These are phyloP conservation scores for Megaceryle alcyon DNA, from an alignment of 2,797 vertebrate genomes.

Conservation along the genomic window DNA sequence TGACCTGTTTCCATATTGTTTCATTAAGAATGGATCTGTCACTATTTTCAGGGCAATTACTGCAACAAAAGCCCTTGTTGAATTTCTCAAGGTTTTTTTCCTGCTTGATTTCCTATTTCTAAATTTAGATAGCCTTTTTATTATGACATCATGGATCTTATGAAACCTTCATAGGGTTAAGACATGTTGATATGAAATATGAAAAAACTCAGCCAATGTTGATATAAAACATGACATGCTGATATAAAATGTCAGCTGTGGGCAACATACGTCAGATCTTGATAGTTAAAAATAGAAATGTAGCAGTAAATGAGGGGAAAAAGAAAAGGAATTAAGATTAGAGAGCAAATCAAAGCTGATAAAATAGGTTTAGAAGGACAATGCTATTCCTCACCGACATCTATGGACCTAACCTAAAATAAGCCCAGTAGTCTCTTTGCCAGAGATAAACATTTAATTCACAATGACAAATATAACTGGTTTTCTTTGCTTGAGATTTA, in stretches of 20 bases:
- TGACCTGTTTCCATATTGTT: not conserved
- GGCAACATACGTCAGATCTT: not conserved
- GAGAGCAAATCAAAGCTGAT: not conserved
- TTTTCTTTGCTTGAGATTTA: not conserved
- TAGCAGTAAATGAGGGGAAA: not conserved
- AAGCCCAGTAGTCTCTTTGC: not conserved
- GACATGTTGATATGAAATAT: not conserved
- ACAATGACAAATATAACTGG: not conserved
- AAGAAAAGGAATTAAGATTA: not conserved
- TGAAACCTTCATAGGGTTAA: not conserved
- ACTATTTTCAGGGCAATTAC: not conserved
- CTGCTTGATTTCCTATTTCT: not conserved
- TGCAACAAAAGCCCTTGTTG: not conserved
- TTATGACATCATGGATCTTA: not conserved
- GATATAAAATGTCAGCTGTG: not conserved
- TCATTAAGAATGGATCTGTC: not conserved
- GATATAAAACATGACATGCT: not conserved
- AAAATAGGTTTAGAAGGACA: not conserved
- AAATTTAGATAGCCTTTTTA: not conserved
- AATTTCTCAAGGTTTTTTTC: not conserved
- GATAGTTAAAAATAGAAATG: not conserved
- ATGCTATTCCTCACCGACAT: not conserved
- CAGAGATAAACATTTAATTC: conserved; percentile 2
- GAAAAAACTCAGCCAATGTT: not conserved
- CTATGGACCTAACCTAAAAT: not conserved